phyloP scores from a whole-genome alignment of 2,113 vertebrate species.

The Hiodon tergisus region DNA sequence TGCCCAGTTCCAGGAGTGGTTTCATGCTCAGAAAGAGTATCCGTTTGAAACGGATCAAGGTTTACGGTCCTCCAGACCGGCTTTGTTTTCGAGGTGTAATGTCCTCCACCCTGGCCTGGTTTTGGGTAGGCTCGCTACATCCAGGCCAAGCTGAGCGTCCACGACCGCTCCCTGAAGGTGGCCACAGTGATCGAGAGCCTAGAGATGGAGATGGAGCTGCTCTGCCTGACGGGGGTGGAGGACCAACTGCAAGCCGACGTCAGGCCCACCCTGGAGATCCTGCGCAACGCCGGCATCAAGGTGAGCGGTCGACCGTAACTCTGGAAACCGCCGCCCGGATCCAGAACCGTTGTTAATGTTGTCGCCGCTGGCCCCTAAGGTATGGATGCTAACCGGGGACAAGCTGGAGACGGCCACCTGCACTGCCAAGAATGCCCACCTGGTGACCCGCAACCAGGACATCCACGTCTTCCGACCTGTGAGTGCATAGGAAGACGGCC shows the following conservation, averaged over 20 bases:
- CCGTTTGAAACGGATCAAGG: too few species aligned
- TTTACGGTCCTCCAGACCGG: background rate
- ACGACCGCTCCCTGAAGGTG: conserved; percentile 93
- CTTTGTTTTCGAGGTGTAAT: background rate
- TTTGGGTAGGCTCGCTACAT: conserved; percentile 77
- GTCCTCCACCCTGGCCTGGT: background rate
- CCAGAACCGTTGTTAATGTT: background rate
- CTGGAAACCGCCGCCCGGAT: background rate
- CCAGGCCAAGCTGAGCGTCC: conserved; percentile 92
- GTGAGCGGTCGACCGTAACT: conserved; percentile 42
- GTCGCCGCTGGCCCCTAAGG: conserved; percentile 56
- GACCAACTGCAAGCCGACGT: conserved; percentile 92
- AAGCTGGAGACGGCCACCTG: conserved; percentile 95
- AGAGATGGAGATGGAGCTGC: conserved; percentile 97
- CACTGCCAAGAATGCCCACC: conserved; percentile 92
- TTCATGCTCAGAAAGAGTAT: too few species aligned
- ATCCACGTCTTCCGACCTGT: conserved; percentile 90
- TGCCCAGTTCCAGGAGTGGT: background rate
- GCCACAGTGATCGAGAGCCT: conserved; percentile 94
- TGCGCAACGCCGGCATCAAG: conserved; percentile 95
- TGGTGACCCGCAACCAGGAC: conserved; percentile 93
- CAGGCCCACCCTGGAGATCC: conserved; percentile 88
- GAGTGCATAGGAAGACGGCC: conserved; percentile 41
- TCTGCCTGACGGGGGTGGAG: conserved; percentile 91
- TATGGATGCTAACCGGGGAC: conserved; percentile 97